Base-by-base conservation (phyloP, 2,888 invertebrate genomes). In the Tiliacea aurago region DNA sequence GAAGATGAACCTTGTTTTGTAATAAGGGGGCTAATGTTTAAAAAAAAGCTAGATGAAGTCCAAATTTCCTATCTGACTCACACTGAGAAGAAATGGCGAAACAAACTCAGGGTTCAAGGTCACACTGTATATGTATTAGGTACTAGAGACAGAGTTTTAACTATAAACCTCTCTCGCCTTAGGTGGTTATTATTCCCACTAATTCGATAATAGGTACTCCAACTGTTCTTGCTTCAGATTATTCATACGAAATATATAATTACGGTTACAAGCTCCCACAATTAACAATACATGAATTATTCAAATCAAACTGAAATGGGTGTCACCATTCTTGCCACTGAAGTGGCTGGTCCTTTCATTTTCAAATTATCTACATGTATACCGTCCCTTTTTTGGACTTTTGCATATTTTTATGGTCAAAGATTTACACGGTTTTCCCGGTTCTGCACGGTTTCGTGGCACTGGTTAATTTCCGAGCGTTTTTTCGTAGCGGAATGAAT, bases 261-360 rank as follows among this genome's bases (percentile, higher is more conserved):
- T 20, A 66, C 4, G 33, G 28, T 66, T 53, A 80, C 84, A 63
- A 63, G 23, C 20, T 23, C 47, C 71, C 49, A 74, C 65, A 70
- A 72, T 80, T 70, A 72, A 80, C 63, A 64, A 43, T 67, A 59
- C 58, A 84, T 83, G 77, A 84, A 83, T 83, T 45, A 84, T 83
- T 84, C 63, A 83, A 62, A 72, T 62, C 58, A 45, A 73, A 73
- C 67, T 69, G 55, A 70, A 81, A 84, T 70, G 64, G 72, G 71
- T 72, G 69, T 58, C 43, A 72, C 65, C 72, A 62, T 74, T 72
- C 71, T 41, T 47, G 58, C 45, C 28, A 47, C 66, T 70, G 41
- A 56, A 45, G 23, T 43, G 67, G 13, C n/a, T 72, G 47, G 58
- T 70, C 69, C 58, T 67, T 67, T 70, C 61, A 65, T 81, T 77